Base-by-base conservation (phyloP, 64 coral and sea anemone species). In the Montipora cactus region DNA sequence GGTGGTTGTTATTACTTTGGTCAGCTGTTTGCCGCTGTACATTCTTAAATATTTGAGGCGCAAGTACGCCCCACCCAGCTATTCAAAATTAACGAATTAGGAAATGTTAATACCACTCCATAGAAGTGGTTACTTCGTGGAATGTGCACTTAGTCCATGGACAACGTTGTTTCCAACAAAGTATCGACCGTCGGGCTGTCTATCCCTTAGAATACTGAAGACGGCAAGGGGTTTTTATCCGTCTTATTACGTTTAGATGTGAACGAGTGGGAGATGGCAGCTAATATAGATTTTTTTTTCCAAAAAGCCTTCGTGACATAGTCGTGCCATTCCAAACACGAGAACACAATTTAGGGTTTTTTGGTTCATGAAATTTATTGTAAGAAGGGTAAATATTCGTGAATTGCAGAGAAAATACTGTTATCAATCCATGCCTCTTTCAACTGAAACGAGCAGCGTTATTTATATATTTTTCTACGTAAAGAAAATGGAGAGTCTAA, bases 21-120 rank as follows among this genome's bases (percentile, higher is more conserved):
- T 99, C 28, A 99, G 98, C 86, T 99, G 98, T 83, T 69, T 99
- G 76, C 98, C 98, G 47, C 84, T 99, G 74, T 99, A 99, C 84
- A 99, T 99, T 75, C 84, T 96, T 10, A 99, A 99, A 49, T 99
- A 92, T 70, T 81, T 99, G 14, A 87, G 98, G 78, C 92, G 90
- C 75, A 99, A 95, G 47, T 99, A 99, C 75, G 98, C 98, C 1
- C 98, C 98, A n/a, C 93, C 98, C 14, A 99, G 98, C 79, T 99
- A 99, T 77, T 99, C 98, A 21, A 99, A 99, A 58, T 92, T 99
- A 18, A 99, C 98, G 67, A 96, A 94, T 73, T 83, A 50, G 71
- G 25, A 16, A 67, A 28, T 16, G 81, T 21, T 49, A 12, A 19
- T 2, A 49, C 2, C 46, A 51, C 46, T 13, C 3, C 4, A 76